These are phyloP conservation scores for Tolypeutes matacus DNA, from an alignment of 2,797 vertebrate species.

Conservation along the genomic window DNA sequence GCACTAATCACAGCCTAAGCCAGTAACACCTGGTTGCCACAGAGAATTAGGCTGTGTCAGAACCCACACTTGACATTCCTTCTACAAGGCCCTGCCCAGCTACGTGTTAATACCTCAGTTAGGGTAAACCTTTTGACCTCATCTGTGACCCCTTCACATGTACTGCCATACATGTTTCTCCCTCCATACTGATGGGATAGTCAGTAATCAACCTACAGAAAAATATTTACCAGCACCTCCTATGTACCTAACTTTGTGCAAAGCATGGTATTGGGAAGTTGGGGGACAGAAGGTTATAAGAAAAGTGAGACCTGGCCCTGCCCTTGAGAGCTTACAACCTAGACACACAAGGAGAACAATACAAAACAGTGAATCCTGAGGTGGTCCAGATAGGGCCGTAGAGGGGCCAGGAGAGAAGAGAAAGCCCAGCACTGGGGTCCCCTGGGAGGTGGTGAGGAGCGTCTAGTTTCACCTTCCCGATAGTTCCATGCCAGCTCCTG, in stretches of 20 bases:
- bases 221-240: not conserved
- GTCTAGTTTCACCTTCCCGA: not conserved
- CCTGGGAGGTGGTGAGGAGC: not conserved
- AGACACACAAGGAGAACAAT: not conserved
- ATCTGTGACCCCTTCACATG: not conserved
- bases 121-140: slow-evolving; percentile 25
- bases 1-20: slow-evolving; percentile 58
- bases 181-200: not conserved
- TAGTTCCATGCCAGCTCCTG: not conserved
- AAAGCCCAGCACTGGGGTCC: not conserved
- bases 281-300: not conserved
- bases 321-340: not conserved
- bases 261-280: not conserved
- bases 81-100: not conserved
- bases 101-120: not conserved
- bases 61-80: slow-evolving; percentile 57
- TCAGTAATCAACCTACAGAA: not conserved
- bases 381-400: not conserved
- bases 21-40: slow-evolving; percentile 69
- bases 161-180: not conserved
- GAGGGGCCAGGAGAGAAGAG: not conserved
- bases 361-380: not conserved
- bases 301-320: not conserved
- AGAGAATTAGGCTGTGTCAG: slow-evolving; percentile 60
- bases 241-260: not conserved